Base-by-base conservation (phyloP, 2,888 invertebrate genomes). In the Drosophila subquinaria region DNA sequence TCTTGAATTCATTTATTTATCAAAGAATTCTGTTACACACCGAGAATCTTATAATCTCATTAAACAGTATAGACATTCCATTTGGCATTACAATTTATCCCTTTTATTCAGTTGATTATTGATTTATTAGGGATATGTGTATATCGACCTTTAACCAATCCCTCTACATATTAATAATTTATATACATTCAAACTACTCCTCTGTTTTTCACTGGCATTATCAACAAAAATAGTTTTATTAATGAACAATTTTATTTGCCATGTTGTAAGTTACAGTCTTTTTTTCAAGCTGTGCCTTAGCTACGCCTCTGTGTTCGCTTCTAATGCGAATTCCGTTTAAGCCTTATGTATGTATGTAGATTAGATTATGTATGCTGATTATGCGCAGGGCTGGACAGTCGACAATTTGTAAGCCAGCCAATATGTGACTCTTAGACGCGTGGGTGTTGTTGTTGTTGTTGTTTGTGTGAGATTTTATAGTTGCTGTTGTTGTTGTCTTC, bases 331-430 rank as follows among this genome's bases (percentile, higher is more conserved):
- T 62, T 61, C 55, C 53, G 62, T 42, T 66, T 61, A 66, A 61
- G 48, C 66, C 61, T 20, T 48, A 48, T 56, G 30, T 48, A 48
- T 56, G 64, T 64, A 67, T 64, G 57, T 59, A 62, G 61, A 67
- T 67, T 67, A 67, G 67, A 67, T 62, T 67, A 55, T 67, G 53
- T 67, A 61, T 61, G 67, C 48, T 67, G 67, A 67, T 67, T 67
- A 67, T 67, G 67, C 67, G 42, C 67, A 67, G 67, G 66, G 60
- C 23, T 62, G 48, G 48, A 55, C 53, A 53, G 33, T 61, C 42
- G 47, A 20, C 48, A 55, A 61, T 67, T 62, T 67, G 55, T 55
- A 67, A 67, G 67, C 38, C 65, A 65, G 65, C 51, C 57, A 65
- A 65, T 65, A 51, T 57, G 57, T 30, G 57, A 38, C 36, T 59